Conservation (phyloP, 2,888 invertebrate genomes). For the Adela reaumurella region DNA sequence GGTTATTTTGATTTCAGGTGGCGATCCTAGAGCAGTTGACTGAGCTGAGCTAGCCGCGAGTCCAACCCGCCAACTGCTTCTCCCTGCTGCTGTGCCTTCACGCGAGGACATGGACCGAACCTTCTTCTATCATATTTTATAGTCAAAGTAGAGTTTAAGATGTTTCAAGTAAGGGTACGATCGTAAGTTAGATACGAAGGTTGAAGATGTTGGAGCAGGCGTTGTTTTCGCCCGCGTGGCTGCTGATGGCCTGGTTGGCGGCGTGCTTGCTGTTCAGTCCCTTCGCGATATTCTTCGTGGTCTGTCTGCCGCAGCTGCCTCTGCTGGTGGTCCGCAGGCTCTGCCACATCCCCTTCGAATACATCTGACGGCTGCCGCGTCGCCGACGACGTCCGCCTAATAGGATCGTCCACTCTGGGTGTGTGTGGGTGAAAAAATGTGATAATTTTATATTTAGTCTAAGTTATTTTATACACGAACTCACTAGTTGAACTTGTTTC, state of each 20-base stretch:
- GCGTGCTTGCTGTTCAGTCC: slow-evolving; percentile 65
- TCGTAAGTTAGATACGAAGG: background rate
- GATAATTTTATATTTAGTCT: too few relatives aligned
- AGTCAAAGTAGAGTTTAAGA: too few relatives aligned
- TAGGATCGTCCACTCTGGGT: too few relatives aligned
- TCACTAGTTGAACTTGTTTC: too few relatives aligned
- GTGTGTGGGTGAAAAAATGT: too few relatives aligned
- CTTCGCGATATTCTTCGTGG: slow-evolving; percentile 60
- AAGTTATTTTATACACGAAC: too few relatives aligned
- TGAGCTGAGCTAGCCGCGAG: too few relatives aligned
- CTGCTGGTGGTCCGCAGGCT: slow-evolving; percentile 63
- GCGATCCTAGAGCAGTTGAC: background rate
- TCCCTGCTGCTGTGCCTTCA: too few relatives aligned
- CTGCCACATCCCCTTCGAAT: slow-evolving; percentile 64
- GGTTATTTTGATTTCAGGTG: background rate
- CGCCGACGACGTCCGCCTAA: background rate
- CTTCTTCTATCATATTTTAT: too few relatives aligned
- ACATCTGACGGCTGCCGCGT: slow-evolving; percentile 38
- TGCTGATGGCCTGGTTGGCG: slow-evolving; percentile 60
- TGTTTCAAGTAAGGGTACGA: too few relatives aligned
- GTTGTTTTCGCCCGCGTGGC: slow-evolving; percentile 51
- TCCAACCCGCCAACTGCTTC: too few relatives aligned
- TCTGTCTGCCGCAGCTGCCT: slow-evolving; percentile 68
- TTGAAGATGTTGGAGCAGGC: slow-evolving; percentile 38
- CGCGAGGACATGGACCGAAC: too few relatives aligned